Percentiles rank a stretch among this genome's conserved stretches.
These are phyloP conservation scores for Dendrolimus kikuchii DNA, from an alignment of 1,140 invertebrate species.

Conservation along the genomic window DNA sequence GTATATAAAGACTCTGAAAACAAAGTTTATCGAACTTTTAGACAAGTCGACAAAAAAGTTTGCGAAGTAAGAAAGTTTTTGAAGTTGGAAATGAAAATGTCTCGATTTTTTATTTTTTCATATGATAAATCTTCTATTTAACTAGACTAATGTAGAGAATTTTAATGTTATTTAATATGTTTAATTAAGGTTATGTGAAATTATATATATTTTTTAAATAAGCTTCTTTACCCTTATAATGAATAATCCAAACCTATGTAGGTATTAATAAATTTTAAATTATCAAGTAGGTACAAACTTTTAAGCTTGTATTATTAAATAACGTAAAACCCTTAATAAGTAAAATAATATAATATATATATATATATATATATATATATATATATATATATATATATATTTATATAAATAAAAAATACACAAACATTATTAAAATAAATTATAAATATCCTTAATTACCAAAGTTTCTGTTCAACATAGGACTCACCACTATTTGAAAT, in stretches of 20 bases:
- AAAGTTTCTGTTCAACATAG: no score
- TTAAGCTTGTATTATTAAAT: neutral
- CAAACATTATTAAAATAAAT: no score
- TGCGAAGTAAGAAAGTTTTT: slow-evolving; percentile 23
- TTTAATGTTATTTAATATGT: neutral
- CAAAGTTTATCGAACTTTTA: slow-evolving; percentile 25
- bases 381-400: no score
- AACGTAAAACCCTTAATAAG: no score
- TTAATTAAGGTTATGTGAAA: no score
- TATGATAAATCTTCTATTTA: slow-evolving; percentile 2
- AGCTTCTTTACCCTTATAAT: no score
- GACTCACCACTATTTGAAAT: no score
- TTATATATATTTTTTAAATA: no score
- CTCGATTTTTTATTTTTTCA: slow-evolving; percentile 16
- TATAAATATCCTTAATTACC: no score
- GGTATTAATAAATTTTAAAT: neutral
- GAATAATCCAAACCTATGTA: neutral
- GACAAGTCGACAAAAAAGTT: slow-evolving; percentile 26
- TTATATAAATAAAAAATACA: no score
- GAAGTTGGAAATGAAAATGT: slow-evolving; percentile 37
- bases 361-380: no score
- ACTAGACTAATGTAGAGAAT: neutral
- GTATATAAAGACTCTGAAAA: slow-evolving; percentile 5
- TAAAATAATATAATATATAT: no score
- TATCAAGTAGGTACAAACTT: neutral